Conservation (phyloP, 2,797 vertebrate species). For the Bothrops alternatus region DNA sequence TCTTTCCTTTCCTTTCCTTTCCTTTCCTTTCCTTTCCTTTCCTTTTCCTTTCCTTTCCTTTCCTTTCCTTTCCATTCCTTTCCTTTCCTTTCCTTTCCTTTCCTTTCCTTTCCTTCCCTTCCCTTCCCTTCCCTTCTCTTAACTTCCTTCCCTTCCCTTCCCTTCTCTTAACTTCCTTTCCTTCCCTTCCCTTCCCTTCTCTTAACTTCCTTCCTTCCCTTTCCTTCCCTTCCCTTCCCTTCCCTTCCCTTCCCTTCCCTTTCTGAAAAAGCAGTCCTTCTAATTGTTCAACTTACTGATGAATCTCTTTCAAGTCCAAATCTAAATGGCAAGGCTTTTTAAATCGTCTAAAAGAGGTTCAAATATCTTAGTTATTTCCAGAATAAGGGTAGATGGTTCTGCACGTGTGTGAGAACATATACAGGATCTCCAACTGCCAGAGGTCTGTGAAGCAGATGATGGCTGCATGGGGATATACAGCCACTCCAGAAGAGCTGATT, state of each 20-base stretch:
- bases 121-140: fast-evolving
- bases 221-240: neutral
- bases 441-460: conserved; percentile 37
- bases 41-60: too few relatives aligned
- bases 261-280: neutral
- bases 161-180: fast-evolving
- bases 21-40: fast-evolving
- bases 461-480: conserved; percentile 41
- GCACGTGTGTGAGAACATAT: neutral
- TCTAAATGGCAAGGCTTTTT: neutral
- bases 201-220: too few relatives aligned
- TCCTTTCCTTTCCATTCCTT: too few relatives aligned
- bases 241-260: neutral
- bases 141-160: fast-evolving
- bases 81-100: too few relatives aligned
- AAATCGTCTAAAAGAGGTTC: conserved; percentile 32
- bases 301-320: neutral
- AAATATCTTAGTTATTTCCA: conserved; percentile 43
- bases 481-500: conserved; percentile 65
- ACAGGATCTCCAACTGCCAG: conserved; percentile 46
- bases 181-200: too few relatives aligned
- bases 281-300: neutral
- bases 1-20: too few relatives aligned
- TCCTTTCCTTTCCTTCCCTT: too few relatives aligned
- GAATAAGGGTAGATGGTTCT: conserved; percentile 62